Evolutionary conservation across 1,140 invertebrate species (phyloP).

Genomic region (Parasteatoda tepidariorum): DNA sequence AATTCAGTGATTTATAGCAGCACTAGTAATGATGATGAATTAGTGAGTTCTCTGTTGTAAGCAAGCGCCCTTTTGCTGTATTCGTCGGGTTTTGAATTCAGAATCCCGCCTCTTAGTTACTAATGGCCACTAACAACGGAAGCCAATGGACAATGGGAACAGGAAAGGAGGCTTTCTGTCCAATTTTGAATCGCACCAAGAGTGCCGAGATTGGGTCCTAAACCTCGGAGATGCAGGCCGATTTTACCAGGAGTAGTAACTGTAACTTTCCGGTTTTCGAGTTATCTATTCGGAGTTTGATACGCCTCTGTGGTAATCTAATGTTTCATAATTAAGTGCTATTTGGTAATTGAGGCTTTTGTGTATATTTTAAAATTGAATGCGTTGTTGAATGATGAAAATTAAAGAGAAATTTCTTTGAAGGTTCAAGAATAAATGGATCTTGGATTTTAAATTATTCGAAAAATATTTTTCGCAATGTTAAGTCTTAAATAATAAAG

Average conservation of each 20-base stretch:
- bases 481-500: too few species aligned
- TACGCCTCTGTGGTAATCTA: background rate
- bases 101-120: background rate
- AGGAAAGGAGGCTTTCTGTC: background rate
- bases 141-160: background rate
- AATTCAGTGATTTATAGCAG: conserved; percentile 23
- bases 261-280: background rate
- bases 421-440: too few species aligned
- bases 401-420: too few species aligned
- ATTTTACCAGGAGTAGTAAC: background rate
- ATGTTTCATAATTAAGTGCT: too few species aligned
- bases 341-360: too few species aligned
- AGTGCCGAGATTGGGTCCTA: background rate
- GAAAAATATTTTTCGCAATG: too few species aligned
- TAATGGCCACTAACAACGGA: conserved; percentile 9
- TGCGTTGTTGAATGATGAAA: too few species aligned
- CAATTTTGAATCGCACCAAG: background rate
- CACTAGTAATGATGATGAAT: conserved; percentile 36
- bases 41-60: background rate
- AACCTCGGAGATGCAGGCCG: background rate
- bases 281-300: background rate
- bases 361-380: too few species aligned
- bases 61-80: background rate
- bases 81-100: background rate
- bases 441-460: too few species aligned